Base-by-base conservation (phyloP, 1,140 invertebrate species). In the Cecropterus lyciades region DNA sequence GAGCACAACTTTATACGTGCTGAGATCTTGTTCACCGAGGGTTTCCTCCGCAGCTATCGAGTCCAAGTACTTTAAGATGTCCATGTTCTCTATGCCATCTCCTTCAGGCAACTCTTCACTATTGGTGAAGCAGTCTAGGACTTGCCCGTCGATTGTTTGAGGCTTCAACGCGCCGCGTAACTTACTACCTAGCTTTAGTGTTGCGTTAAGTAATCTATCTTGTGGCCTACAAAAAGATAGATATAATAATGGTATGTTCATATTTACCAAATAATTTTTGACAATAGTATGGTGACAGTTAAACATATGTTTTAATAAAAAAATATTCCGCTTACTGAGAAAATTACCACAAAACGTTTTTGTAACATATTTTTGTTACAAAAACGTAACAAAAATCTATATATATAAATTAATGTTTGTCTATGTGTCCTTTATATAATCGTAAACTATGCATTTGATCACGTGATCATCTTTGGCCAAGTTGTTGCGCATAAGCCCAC, bases 1-100 rank as follows among this genome's bases (percentile, higher is more conserved):
- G 14, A 93, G 71, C 7, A 91, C 89, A 0, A 93, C 92, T 52
- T 91, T 92, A 67, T 84, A 93, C 5, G 80, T 84, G 55, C 78
- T 85, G 17, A 92, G 65, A 42, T 93, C 89, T 17, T 88, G 82
- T 30, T 88, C 87, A 40, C 78, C 75, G 4, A 84, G 30, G 1
- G 67, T 71, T 9, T 90, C 82, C 15, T 92, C 89, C 0, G 84
- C 77, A 0, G 87, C 86, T 7, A 93, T 49, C 0, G 81, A 84
- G 65, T 93, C 89, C 15, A 92, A 65, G 55, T 89, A 92, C 67
- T 89, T 84, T 40, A 89, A 65, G 6, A 91, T 84, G 27, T 92
- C 88, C 51, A 91, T 76, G 43, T 92, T 91, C n/a, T 89, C 87
- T 10, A 79, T 69, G 3, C 73, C 73, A 20, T 85, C 85, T 0